Percentiles rank a stretch among this genome's conserved stretches.
Conservation (phyloP, 2,113 vertebrate genomes). For the Chiloscyllium plagiosum region DNA sequence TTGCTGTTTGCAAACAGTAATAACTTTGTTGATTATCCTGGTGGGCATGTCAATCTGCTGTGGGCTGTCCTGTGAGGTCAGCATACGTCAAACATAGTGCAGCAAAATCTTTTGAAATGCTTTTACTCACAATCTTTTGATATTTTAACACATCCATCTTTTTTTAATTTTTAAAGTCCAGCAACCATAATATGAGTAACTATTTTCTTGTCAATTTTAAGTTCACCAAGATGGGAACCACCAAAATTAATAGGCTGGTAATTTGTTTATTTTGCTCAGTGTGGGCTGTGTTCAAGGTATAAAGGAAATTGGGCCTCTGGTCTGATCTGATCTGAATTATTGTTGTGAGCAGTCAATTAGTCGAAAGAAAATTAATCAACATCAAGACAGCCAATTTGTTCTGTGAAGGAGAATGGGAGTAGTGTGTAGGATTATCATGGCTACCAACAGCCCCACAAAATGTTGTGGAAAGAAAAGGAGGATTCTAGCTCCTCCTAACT, state of each 20-base stretch:
- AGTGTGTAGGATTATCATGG: background rate
- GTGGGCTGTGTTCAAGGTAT: background rate
- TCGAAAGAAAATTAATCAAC: background rate
- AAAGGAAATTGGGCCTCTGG: background rate
- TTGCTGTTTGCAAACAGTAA: background rate
- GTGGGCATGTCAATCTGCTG: background rate
- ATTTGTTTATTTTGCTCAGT: background rate
- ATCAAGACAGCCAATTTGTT: background rate
- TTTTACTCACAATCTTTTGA: background rate
- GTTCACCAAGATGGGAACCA: background rate
- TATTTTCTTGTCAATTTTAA: background rate
- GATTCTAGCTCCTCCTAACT: background rate
- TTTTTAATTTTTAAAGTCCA: background rate
- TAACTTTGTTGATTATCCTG: background rate
- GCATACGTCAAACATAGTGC: background rate
- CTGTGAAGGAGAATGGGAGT: background rate
- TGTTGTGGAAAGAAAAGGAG: background rate
- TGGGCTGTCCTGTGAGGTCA: too few species aligned
- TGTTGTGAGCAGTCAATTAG: background rate
- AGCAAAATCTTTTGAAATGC: background rate
- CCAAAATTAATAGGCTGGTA: background rate
- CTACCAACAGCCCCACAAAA: background rate
- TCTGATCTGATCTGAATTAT: background rate
- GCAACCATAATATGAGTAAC: background rate
- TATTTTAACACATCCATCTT: background rate